phyloP scores from a whole-genome alignment of 2,888 invertebrate genomes.

The Chloromyia formosa region DNA sequence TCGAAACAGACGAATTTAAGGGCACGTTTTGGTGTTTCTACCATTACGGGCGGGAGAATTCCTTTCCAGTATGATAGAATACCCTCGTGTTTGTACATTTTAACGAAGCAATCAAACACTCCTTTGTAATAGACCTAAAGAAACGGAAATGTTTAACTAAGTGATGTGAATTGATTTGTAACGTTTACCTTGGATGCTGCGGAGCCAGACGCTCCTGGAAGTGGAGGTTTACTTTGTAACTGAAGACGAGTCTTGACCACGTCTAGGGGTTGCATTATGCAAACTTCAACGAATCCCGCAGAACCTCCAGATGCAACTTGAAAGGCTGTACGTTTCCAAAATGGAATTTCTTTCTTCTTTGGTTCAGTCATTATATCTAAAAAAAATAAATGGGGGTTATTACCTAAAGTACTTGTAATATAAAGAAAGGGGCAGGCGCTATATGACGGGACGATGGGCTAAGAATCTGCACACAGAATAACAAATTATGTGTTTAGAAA shows the following conservation, averaged over 20 bases:
- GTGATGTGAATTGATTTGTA: not conserved
- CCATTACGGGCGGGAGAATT: constrained; percentile 89
- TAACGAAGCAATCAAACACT: constrained; percentile 84
- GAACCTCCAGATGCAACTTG: constrained; percentile 79
- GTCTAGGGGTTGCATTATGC: constrained; percentile 96
- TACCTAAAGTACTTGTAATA: not conserved
- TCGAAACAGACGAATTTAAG: constrained; percentile 95
- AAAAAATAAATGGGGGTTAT: not conserved
- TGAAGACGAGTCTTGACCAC: constrained; percentile 91
- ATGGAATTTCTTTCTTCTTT: not conserved
- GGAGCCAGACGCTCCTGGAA: not conserved
- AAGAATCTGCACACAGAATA: no score
- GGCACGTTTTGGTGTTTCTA: constrained; percentile 94
- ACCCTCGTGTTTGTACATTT: constrained; percentile 90
- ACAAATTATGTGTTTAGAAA: no score
- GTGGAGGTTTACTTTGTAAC: constrained; percentile 68
- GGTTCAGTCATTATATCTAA: not conserved
- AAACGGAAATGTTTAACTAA: not conserved
- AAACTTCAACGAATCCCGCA: constrained; percentile 93
- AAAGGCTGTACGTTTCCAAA: constrained; percentile 57
- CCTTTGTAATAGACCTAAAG: constrained; percentile 73
- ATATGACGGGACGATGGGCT: not conserved
- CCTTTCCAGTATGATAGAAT: constrained; percentile 90
- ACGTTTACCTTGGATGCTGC: constrained; percentile 54
- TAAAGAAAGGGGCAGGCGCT: not conserved